Evolutionary conservation across 2,113 vertebrate genomes (phyloP), one percentile per base, ranked within the genome.

Genomic region (Microtus oregoni): DNA sequence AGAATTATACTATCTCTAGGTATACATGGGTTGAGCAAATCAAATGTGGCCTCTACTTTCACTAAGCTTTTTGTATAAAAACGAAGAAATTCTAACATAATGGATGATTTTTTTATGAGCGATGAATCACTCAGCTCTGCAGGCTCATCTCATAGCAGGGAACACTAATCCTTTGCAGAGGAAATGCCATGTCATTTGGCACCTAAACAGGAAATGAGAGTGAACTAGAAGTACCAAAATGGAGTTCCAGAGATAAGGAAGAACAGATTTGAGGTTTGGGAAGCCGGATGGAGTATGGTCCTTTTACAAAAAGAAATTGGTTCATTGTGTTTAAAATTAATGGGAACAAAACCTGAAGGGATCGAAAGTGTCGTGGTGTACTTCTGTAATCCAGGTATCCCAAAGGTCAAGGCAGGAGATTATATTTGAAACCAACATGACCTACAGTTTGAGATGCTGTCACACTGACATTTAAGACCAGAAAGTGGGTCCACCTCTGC

Each of bases 11-110:
- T 85, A 81, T 61, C 35, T 92, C 41, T 65, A 89, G 61, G 30
- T 20, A 61, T 58, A 87, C 7, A 77, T 52, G 13, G 15, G 6
- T 87, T 91, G 14, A 81, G 28, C 26, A 93, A 93, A 95, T 87
- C 11, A 52, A 58, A 75, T 41, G 85, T 76, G 38, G 17, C 9
- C 15, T 52, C 75, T 32, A 24, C 76, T 41, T 87, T 88, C 63
- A 83, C 41, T 41, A 77, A 96, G 30, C 22, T 79, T 68, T 90
- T n/a, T 58, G n/a, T 83, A 44, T 76, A 76, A 61, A 88, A 96
- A 94, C 86, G 14, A 94, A 90, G 19, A 92, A 87, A 78, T 86
- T 52, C 20, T 55, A 75, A 58, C 63, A 86, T 72, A 89, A 90
- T 81, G 24, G 58, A 73, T 65, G 67, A 35, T 58, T 94, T 61